Evolutionary conservation across 2,888 invertebrate genomes (phyloP), one percentile per base, ranked within the genome.

Genomic region (Cephus nigrinus): DNA sequence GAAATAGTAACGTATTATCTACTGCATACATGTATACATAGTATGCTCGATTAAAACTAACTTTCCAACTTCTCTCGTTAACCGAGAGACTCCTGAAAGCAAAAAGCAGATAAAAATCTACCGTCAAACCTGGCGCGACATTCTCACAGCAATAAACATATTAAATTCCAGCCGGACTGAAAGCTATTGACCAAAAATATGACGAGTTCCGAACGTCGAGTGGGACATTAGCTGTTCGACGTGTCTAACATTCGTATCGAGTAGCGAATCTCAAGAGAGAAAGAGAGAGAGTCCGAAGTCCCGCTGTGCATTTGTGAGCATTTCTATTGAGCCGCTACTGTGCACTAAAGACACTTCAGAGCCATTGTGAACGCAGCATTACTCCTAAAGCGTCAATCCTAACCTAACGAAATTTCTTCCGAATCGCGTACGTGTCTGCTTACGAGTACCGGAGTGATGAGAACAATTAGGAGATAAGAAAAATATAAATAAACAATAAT

Each of bases 121-220:
- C 82, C 82, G 81, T 78, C 85, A 82, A 86, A 85, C 79, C 84
- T 80, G 81, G 82, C 81, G 85, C 80, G 82, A 87, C 84, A 87
- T 90, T 90, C 90, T 90, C 90, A 90, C 90, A 90, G 89, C 89
- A 89, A 90, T 89, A 89, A 90, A 90, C 89, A 89, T 88, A 87
- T 89, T 89, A 89, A 87, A 80, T 82, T 75, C 84, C 80, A 79
- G 69, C 76, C 74, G 69, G 82, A 40, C 75, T 35, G 80, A n/a
- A 75, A 88, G 82, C 84, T 87, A 86, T 86, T 86, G 87, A 81
- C 85, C 81, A 76, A 75, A 81, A 80, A 30, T 78, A 36, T 68
- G 76, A 76, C 80, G 72, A 55, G 68, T 75, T 55, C 71, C 78
- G 72, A 74, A 73, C 69, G 79, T 75, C 76, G 40, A 75, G 80